These are phyloP conservation scores for Lagria hirta DNA, from an alignment of 2,888 invertebrate genomes.

Conservation along the genomic window DNA sequence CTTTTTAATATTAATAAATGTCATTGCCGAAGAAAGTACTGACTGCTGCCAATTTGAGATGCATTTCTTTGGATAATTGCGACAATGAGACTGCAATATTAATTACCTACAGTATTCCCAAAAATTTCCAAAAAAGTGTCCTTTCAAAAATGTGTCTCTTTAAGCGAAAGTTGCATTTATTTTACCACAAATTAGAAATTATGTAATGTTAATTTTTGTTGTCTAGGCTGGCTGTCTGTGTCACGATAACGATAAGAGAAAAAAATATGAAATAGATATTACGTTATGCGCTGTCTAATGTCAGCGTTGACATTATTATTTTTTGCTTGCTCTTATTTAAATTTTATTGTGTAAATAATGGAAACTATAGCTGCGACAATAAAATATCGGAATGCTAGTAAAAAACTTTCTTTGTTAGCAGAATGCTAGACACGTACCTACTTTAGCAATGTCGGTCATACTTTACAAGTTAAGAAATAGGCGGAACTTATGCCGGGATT, in stretches of 20 bases:
- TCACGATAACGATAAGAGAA: slow-evolving; percentile 29
- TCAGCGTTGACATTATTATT: slow-evolving; percentile 7
- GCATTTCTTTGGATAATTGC: slow-evolving; percentile 36
- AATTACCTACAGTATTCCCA: slow-evolving; percentile 17
- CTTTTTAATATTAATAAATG: slow-evolving; percentile 44
- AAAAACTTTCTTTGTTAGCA: slow-evolving; percentile 16
- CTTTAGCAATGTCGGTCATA: slow-evolving; percentile 28
- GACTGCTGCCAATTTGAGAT: slow-evolving; percentile 40
- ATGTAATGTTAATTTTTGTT: slow-evolving; percentile 30
- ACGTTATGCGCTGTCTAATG: slow-evolving; percentile 28
- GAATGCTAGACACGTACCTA: slow-evolving; percentile 17
- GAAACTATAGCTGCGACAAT: slow-evolving; percentile 9
- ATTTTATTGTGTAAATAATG: slow-evolving; percentile 7
- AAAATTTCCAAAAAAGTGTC: no score
- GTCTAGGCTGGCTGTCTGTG: no score
- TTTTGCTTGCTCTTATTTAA: slow-evolving; percentile 2
- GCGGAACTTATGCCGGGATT: slow-evolving; percentile 23
- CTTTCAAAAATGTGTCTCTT: no score
- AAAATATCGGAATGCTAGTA: slow-evolving; percentile 13
- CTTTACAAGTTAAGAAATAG: slow-evolving; percentile 23
- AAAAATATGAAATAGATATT: slow-evolving; percentile 28
- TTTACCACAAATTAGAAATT: slow-evolving; percentile 30
- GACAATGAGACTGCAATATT: slow-evolving; percentile 16
- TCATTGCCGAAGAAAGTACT: slow-evolving; percentile 45
- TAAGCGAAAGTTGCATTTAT: slow-evolving; percentile 32